Evolutionary conservation across 2,888 invertebrate species (phyloP).

Genomic region (Parapristionchus giblindavisi): DNA sequence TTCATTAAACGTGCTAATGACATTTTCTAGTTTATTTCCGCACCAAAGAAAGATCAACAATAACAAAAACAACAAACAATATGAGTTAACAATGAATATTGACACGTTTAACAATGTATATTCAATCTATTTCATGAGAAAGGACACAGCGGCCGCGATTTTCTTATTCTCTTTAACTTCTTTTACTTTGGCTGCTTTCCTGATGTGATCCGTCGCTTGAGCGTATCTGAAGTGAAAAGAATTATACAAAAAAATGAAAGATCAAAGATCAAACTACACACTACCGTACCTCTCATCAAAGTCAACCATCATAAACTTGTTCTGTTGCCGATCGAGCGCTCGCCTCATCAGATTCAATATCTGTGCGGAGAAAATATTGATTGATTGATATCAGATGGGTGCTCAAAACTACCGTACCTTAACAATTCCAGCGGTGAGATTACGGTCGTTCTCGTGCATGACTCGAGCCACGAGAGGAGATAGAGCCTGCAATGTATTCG

Average conservation of each 20-base stretch:
- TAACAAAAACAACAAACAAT: conserved; percentile 11
- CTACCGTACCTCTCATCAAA: conserved; percentile 17
- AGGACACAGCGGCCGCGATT: neutral
- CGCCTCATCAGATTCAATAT: conserved; percentile 21
- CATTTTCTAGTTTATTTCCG: conserved; percentile 2
- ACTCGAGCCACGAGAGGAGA: conserved; percentile 33
- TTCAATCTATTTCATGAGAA: neutral
- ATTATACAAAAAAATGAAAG: too few species aligned
- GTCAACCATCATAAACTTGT: conserved; percentile 28
- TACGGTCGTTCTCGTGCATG: conserved; percentile 27
- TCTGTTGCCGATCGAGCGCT: conserved; percentile 27
- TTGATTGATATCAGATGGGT: neutral
- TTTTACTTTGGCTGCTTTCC: neutral
- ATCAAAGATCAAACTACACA: too few species aligned
- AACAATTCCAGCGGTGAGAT: neutral
- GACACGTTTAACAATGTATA: too few species aligned
- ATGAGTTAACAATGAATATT: neutral
- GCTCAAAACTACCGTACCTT: conserved; percentile 1
- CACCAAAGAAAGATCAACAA: neutral
- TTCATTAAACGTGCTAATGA: neutral
- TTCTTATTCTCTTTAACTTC: conserved; percentile 13
- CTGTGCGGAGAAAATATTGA: neutral
- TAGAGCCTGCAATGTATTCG: neutral
- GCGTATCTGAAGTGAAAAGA: conserved; percentile 25
- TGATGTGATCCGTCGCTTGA: neutral